A percentile compares a stretch with the other conserved stretches of the same genome.
Evolutionary conservation across 2,888 invertebrate genomes (phyloP).

Genomic region (Megastigmus dorsalis): DNA sequence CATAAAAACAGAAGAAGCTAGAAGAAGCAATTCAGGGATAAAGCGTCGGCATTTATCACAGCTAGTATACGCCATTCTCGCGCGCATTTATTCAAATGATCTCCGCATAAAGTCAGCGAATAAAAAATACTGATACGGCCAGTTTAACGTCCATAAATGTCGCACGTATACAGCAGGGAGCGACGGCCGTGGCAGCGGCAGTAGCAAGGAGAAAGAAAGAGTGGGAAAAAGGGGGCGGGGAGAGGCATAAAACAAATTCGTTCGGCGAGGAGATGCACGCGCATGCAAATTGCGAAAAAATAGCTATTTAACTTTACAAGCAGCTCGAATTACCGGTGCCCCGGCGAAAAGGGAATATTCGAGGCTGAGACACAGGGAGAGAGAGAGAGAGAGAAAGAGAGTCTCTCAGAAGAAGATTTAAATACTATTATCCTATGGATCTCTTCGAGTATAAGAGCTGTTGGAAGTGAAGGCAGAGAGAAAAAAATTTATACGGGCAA

Average conservation of each 20-base stretch:
- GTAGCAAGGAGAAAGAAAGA: neutral
- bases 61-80: too few species aligned
- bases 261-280: conserved; percentile 12
- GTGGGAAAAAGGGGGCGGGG: too few species aligned
- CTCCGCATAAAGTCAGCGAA: conserved; percentile 31
- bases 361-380: neutral
- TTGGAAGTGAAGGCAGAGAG: neutral
- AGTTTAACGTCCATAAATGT: conserved; percentile 43
- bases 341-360: neutral
- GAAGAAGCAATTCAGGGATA: too few species aligned
- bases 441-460: neutral
- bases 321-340: neutral
- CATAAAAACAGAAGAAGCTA: too few species aligned
- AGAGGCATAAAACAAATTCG: conserved; percentile 21
- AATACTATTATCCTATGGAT: conserved; percentile 31
- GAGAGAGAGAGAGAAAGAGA: too few species aligned
- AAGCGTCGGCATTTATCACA: too few species aligned
- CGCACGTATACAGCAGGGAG: too few species aligned
- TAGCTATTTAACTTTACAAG: conserved; percentile 28
- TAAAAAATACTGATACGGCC: conserved; percentile 39
- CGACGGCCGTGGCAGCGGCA: too few species aligned
- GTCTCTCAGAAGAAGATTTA: conserved; percentile 17
- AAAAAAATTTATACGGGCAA: conserved; percentile 37
- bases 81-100: conserved; percentile 33
- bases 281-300: conserved; percentile 36